These are phyloP conservation scores for Odontophorus gujanensis DNA, from an alignment of 2,113 vertebrate genomes.

Conservation along the genomic window DNA sequence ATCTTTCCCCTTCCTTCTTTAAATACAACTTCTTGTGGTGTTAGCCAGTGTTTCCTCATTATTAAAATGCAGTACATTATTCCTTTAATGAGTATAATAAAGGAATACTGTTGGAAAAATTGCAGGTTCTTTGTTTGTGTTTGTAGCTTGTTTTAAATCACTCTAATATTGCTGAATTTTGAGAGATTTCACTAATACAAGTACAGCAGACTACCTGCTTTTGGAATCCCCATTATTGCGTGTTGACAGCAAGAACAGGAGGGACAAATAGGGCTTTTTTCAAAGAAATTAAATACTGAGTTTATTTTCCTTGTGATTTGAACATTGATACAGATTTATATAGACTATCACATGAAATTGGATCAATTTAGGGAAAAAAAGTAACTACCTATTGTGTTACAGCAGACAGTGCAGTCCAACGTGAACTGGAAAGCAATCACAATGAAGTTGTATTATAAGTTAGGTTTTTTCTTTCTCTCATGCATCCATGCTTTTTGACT, in stretches of 20 bases:
- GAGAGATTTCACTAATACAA: background rate
- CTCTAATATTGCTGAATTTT: background rate
- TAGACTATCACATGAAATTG: background rate
- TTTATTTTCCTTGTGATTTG: background rate
- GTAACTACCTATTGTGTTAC: background rate
- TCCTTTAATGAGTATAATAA: background rate
- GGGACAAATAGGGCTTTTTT: background rate
- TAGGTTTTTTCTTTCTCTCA: background rate
- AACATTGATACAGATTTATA: background rate
- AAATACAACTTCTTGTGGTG: background rate
- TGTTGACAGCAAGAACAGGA: background rate
- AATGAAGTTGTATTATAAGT: background rate
- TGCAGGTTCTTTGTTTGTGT: background rate
- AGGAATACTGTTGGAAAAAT: background rate
- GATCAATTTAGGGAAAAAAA: background rate
- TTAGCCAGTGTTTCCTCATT: slow-evolving; percentile 20
- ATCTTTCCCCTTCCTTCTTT: background rate
- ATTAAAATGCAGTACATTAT: background rate
- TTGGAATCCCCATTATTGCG: background rate
- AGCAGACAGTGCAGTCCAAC: background rate
- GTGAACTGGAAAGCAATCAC: background rate
- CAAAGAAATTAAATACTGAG: background rate
- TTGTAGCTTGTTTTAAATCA: background rate
- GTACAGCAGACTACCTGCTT: background rate
- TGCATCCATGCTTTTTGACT: background rate